Percentiles rank a stretch among this genome's conserved stretches.
Conservation (phyloP, 2,888 invertebrate genomes). For the Onthophagus sagittarius region DNA sequence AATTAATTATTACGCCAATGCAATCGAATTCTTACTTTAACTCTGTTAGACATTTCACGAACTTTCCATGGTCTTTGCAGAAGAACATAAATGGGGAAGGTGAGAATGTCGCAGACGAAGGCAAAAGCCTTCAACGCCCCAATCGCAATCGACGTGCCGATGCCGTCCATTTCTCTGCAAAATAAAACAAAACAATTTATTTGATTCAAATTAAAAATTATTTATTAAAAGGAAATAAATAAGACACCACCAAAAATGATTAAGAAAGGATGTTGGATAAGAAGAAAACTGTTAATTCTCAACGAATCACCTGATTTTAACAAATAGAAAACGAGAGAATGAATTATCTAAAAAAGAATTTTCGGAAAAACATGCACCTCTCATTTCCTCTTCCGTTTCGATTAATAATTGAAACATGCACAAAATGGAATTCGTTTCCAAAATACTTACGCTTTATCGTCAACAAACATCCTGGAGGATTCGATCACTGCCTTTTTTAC, state of each 20-base stretch:
- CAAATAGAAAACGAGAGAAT: neutral
- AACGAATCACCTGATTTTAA: neutral
- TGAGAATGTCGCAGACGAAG: constrained; percentile 85
- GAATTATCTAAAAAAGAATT: neutral
- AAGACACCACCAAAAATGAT: neutral
- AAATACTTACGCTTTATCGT: constrained; percentile 35
- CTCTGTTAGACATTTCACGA: constrained; percentile 68
- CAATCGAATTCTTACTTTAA: constrained; percentile 60
- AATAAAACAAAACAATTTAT: constrained; percentile 15
- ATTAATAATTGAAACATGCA: neutral
- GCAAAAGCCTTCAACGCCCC: constrained; percentile 75
- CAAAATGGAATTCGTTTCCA: neutral
- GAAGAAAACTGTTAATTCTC: no score
- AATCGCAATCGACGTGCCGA: constrained; percentile 64
- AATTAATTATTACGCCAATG: neutral
- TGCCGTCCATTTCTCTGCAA: constrained; percentile 57
- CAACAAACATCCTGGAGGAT: constrained; percentile 33
- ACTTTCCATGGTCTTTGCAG: constrained; percentile 86
- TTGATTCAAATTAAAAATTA: no score
- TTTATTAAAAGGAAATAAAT: no score
- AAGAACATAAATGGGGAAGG: constrained; percentile 85
- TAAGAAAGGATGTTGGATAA: no score
- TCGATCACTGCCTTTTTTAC: constrained; percentile 11
- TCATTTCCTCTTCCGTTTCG: no score
- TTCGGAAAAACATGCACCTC: no score